A percentile compares a stretch with the other conserved stretches of the same genome.
phyloP scores from a whole-genome alignment of 2,888 invertebrate genomes.

The Folsomia manolachei region DNA sequence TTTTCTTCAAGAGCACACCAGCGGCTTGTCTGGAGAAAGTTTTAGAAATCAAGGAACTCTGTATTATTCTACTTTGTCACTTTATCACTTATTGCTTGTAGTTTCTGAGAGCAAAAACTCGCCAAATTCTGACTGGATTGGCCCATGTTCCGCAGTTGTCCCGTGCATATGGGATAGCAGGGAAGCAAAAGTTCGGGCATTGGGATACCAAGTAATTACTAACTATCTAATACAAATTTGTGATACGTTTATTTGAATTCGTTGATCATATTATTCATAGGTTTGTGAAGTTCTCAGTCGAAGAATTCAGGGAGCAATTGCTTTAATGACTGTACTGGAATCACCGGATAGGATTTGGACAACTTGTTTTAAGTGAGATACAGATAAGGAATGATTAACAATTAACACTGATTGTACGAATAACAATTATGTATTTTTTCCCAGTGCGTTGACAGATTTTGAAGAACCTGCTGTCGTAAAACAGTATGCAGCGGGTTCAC shows the following conservation, averaged over 20 bases:
- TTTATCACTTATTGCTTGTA: constrained; percentile 34
- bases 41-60: constrained; percentile 38
- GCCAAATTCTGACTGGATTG: constrained; percentile 35
- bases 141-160: constrained; percentile 33
- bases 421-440: too few relatives aligned
- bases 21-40: constrained; percentile 23
- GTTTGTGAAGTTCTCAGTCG: constrained; percentile 29
- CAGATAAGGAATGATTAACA: neutral
- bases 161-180: constrained; percentile 36
- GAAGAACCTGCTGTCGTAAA: constrained; percentile 34
- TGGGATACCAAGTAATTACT: constrained; percentile 38
- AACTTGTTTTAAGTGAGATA: constrained; percentile 29
- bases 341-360: constrained; percentile 35
- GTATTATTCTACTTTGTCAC: constrained; percentile 35
- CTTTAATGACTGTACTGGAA: constrained; percentile 26
- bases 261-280: constrained; percentile 19
- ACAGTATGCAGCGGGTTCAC: constrained; percentile 27
- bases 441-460: constrained; percentile 30
- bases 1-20: constrained; percentile 29
- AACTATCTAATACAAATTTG: neutral
- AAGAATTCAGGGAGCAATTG: constrained; percentile 20
- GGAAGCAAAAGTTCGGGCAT: constrained; percentile 29
- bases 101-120: constrained; percentile 11
- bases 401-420: neutral
- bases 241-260: neutral